Evolutionary conservation across 2,888 invertebrate species (phyloP).

Genomic region (Xylophagus ater): DNA sequence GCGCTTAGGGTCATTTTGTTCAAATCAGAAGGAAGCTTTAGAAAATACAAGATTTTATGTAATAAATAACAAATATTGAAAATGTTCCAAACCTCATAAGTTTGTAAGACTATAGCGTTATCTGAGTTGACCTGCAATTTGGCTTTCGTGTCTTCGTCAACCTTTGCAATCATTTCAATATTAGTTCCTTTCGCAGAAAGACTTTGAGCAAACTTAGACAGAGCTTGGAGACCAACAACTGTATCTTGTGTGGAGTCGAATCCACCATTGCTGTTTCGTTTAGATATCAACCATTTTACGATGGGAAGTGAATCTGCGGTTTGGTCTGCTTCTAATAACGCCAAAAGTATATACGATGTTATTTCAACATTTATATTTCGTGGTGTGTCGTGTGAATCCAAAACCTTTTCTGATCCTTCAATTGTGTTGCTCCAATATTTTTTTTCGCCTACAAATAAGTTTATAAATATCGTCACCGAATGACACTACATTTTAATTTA

Average conservation of each 20-base stretch:
- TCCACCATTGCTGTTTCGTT: conserved; percentile 55
- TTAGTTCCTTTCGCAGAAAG: conserved; percentile 41
- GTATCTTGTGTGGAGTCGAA: conserved; percentile 70
- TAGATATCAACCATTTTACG: conserved; percentile 60
- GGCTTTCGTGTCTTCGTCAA: conserved; percentile 37
- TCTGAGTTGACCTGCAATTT: conserved; percentile 59
- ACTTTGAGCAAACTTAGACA: conserved; percentile 44
- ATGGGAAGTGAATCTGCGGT: conserved; percentile 43
- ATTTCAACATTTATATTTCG: conserved; percentile 65
- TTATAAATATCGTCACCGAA: too few relatives aligned
- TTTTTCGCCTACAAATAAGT: too few relatives aligned
- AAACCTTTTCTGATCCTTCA: background rate
- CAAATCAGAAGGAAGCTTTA: conserved; percentile 35
- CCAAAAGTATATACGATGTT: conserved; percentile 77
- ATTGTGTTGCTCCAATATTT: too few relatives aligned
- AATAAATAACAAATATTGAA: background rate
- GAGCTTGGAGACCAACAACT: conserved; percentile 58
- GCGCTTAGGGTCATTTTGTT: conserved; percentile 63
- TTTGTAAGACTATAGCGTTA: conserved; percentile 74
- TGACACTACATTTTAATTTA: conserved; percentile 6
- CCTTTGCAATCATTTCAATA: conserved; percentile 46
- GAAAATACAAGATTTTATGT: background rate
- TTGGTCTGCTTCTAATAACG: conserved; percentile 46
- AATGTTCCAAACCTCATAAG: conserved; percentile 47
- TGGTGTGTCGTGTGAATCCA: conserved; percentile 51